Evolutionary conservation across 2,797 vertebrate species (phyloP), one percentile per base, ranked within the genome.

Genomic region (Apodemus agrarius): DNA sequence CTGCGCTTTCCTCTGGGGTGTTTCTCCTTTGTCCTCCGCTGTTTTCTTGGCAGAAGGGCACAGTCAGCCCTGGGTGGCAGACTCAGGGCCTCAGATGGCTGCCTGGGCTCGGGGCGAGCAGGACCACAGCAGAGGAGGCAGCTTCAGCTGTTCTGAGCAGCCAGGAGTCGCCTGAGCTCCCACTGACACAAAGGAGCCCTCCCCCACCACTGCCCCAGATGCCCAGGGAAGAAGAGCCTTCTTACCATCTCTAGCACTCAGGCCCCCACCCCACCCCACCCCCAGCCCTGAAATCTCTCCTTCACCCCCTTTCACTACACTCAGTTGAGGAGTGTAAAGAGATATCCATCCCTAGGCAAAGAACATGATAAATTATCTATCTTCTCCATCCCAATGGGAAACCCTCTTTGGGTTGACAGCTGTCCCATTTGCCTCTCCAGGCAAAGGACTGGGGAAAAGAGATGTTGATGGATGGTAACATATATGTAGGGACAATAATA

Each of bases 401-500:
- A 52, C 82, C 57, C 78, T 59, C 76, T 43, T 29, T 29, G 9
- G 87, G 72, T 75, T 95, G 91, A 96, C 95, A 96, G 93, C 63
- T 81, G 40, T 76, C 75, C 89, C 22, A 29, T 49, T 12, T 34
- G 54, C 49, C 86, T 67, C 63, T 3, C 0, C n/a, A 93, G 69
- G 87, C 59, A 13, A 21, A 52, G 76, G 22, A n/a, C 3, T 4
- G 26, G 46, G 82, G 87, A 57, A 78, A 3, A n/a, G 24, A 54
- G 0, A 79, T 92, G 96, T 14, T 97, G 97, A 96, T 26, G 22
- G 97, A 96, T 49, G 90, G 95, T 94, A 96, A 97, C 26, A 14
- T 93, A 96, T 95, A 94, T 8, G 24, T 34, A 3, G 4, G n/a
- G 2, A 24, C 34, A 52, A 88, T 17, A n/a, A 10, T 8, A 43